Evolutionary conservation across 2,888 invertebrate species (phyloP).

Genomic region (Machimus atricapillus): DNA sequence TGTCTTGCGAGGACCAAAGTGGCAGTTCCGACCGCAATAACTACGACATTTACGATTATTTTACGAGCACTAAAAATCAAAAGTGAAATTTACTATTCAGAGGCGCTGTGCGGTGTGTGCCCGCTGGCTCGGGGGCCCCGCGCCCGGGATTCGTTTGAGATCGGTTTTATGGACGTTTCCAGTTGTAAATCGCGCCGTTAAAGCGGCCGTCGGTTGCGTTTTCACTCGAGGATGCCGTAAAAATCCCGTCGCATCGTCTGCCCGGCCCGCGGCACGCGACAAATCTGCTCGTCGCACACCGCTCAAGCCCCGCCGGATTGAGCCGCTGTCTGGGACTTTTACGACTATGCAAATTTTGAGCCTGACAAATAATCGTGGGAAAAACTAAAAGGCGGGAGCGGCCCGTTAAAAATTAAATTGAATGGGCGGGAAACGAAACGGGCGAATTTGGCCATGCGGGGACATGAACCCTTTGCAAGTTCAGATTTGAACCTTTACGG

Average conservation of each 20-base stretch:
- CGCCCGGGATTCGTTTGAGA: slow-evolving; percentile 18
- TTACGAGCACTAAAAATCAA: slow-evolving; percentile 63
- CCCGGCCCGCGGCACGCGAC: neutral
- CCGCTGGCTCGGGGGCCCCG: neutral
- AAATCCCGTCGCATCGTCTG: neutral
- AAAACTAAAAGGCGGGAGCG: neutral
- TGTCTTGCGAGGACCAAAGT: slow-evolving; percentile 52
- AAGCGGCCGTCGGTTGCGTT: slow-evolving; percentile 33
- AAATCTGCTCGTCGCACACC: neutral
- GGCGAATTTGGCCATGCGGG: neutral
- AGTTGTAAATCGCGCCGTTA: slow-evolving; percentile 44
- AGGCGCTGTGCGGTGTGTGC: neutral
- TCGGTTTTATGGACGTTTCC: slow-evolving; percentile 43
- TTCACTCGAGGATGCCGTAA: slow-evolving; percentile 18
- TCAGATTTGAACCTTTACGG: slow-evolving; percentile 28
- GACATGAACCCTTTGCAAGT: slow-evolving; percentile 11
- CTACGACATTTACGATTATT: slow-evolving; percentile 58
- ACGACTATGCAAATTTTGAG: slow-evolving; percentile 10
- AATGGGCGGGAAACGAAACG: neutral
- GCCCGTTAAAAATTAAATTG: neutral
- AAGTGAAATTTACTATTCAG: slow-evolving; percentile 58
- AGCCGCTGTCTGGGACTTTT: neutral
- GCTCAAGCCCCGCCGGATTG: neutral
- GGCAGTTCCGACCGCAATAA: slow-evolving; percentile 63
- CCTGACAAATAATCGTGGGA: neutral